These are phyloP conservation scores for Agapornis canus DNA, from an alignment of 2,797 vertebrate genomes.

Conservation along the genomic window DNA sequence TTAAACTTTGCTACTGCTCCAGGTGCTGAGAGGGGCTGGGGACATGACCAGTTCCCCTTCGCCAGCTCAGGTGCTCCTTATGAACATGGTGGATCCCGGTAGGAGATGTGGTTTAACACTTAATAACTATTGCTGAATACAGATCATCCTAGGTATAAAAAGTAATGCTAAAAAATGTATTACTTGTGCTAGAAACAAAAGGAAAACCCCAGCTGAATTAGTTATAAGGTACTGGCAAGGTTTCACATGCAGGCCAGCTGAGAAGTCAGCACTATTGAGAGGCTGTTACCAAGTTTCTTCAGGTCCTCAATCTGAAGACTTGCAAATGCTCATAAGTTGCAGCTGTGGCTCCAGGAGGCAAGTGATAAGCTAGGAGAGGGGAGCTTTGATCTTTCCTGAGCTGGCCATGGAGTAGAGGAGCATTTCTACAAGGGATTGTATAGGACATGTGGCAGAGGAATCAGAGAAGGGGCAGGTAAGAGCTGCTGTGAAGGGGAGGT, in stretches of 20 bases:
- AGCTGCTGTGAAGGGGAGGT: neutral
- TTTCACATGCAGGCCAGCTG: neutral
- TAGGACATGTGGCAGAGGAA: neutral
- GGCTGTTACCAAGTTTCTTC: neutral
- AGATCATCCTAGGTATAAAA: neutral
- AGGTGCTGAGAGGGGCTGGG: neutral
- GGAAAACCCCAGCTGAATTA: too few relatives aligned
- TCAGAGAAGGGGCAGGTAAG: neutral
- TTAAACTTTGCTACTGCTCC: neutral
- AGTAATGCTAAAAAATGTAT: fast-evolving
- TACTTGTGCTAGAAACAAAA: neutral
- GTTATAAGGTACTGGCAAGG: neutral
- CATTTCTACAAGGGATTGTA: fast-evolving
- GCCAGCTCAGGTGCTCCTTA: neutral
- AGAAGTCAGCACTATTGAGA: neutral
- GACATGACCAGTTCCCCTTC: neutral
- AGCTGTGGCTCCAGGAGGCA: neutral
- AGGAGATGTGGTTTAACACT: neutral
- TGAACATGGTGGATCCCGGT: fast-evolving
- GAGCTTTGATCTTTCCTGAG: neutral
- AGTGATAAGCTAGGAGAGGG: neutral
- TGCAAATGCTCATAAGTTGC: neutral
- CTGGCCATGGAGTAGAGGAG: neutral
- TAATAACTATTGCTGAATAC: neutral
- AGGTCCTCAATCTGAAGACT: neutral